Evolutionary conservation across 2,113 vertebrate genomes (phyloP).

Genomic region (Pantherophis guttatus): DNA sequence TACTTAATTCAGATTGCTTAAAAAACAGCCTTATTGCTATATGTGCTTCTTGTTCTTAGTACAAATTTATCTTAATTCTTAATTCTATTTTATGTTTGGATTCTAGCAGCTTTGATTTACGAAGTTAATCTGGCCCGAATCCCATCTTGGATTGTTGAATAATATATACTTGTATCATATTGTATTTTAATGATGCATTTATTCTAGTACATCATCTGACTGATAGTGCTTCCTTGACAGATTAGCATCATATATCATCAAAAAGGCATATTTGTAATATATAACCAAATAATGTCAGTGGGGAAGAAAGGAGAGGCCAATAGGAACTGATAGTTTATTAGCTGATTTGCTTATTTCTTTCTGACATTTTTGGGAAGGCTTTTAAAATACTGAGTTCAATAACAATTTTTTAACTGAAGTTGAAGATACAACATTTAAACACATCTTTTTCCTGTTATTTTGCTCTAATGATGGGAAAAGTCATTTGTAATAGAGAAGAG

Average conservation of each 20-base stretch:
- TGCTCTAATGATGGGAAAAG: background rate
- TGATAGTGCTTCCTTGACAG: conserved; percentile 32
- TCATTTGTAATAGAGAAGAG: background rate
- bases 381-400: conserved; percentile 30
- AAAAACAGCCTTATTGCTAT: conserved; percentile 35
- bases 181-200: conserved; percentile 54
- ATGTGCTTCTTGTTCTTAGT: conserved; percentile 24
- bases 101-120: conserved; percentile 44
- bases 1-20: conserved; percentile 25
- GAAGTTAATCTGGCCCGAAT: conserved; percentile 22
- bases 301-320: conserved; percentile 36
- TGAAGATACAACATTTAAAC: background rate
- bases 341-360: conserved; percentile 24
- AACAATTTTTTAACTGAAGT: conserved; percentile 30
- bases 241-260: conserved; percentile 52
- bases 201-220: conserved; percentile 53
- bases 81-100: conserved; percentile 47
- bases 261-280: conserved; percentile 15
- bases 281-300: conserved; percentile 42
- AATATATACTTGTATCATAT: conserved; percentile 37
- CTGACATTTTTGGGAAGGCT: conserved; percentile 37
- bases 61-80: conserved; percentile 31
- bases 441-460: background rate
- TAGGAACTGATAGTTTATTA: conserved; percentile 20
- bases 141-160: conserved; percentile 17